These are phyloP conservation scores for Myotis vivesi DNA, from an alignment of 2,797 vertebrate genomes.

Conservation along the genomic window DNA sequence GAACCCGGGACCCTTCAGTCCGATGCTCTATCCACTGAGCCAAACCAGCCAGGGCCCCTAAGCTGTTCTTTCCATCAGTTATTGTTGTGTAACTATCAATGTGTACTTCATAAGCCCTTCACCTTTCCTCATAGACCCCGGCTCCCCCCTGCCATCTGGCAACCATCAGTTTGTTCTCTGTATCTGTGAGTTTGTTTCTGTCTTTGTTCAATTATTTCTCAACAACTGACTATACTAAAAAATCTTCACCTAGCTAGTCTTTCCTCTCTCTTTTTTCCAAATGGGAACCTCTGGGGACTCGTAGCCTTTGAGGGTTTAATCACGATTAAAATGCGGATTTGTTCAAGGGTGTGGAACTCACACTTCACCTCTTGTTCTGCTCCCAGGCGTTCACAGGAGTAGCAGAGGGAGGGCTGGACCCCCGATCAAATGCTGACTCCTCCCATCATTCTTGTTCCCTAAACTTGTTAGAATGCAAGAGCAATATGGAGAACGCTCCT, in stretches of 20 bases:
- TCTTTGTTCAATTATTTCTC: background rate
- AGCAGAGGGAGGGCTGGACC: background rate
- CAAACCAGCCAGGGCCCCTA: too few species aligned
- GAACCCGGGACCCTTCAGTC: too few species aligned
- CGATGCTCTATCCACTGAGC: too few species aligned
- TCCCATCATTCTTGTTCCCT: background rate
- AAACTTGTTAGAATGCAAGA: background rate
- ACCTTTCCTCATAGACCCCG: too few species aligned
- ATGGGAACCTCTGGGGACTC: background rate
- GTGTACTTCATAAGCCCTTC: too few species aligned
- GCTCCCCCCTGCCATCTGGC: background rate
- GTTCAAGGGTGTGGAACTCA: background rate
- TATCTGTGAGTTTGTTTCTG: background rate
- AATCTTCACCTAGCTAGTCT: background rate
- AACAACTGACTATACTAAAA: background rate
- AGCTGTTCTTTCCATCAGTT: background rate
- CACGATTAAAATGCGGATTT: background rate
- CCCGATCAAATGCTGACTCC: background rate
- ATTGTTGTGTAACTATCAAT: too few species aligned
- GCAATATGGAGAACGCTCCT: background rate
- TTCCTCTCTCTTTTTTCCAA: background rate
- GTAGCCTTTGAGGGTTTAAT: background rate
- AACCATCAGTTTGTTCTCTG: background rate
- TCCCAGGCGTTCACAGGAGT: background rate
- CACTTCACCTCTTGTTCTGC: background rate